Evolutionary conservation across 2,888 invertebrate species (phyloP).

Genomic region (Latrodectus elegans): DNA sequence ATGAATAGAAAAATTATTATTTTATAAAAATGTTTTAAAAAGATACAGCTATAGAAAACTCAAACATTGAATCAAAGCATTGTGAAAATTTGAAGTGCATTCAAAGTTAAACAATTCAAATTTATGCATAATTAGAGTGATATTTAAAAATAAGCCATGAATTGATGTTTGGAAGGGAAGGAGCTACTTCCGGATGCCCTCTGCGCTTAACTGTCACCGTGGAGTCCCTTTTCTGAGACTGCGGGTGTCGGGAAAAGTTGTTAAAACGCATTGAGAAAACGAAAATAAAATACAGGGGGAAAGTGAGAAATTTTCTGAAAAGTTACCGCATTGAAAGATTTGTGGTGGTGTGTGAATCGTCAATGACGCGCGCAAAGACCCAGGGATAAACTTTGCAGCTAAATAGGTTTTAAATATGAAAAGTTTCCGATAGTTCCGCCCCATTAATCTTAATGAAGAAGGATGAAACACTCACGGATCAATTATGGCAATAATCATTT

Average conservation of each 20-base stretch:
- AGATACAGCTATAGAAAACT: too few relatives aligned
- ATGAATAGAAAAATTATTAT: too few relatives aligned
- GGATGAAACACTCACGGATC: constrained; percentile 68
- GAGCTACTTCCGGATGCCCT: too few relatives aligned
- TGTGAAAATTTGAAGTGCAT: too few relatives aligned
- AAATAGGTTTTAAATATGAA: constrained; percentile 69
- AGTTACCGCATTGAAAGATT: constrained; percentile 56
- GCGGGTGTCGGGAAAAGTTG: background rate
- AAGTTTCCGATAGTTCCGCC: constrained; percentile 68
- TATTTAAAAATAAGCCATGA: too few relatives aligned
- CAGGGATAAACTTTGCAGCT: constrained; percentile 41
- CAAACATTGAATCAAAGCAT: too few relatives aligned
- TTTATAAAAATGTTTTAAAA: too few relatives aligned
- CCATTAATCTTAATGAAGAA: constrained; percentile 70
- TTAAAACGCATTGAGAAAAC: background rate
- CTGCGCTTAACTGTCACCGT: too few relatives aligned
- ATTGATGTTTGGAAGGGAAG: too few relatives aligned
- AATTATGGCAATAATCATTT: constrained; percentile 69
- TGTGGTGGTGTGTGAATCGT: constrained; percentile 39
- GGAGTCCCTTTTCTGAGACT: too few relatives aligned
- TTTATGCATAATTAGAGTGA: too few relatives aligned
- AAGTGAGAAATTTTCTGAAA: constrained; percentile 32
- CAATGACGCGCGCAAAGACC: constrained; percentile 66
- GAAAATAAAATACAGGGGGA: constrained; percentile 7
- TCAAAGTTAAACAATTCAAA: too few relatives aligned